phyloP scores from a whole-genome alignment of 2,113 vertebrate genomes.

The Oreochromis niloticus region DNA sequence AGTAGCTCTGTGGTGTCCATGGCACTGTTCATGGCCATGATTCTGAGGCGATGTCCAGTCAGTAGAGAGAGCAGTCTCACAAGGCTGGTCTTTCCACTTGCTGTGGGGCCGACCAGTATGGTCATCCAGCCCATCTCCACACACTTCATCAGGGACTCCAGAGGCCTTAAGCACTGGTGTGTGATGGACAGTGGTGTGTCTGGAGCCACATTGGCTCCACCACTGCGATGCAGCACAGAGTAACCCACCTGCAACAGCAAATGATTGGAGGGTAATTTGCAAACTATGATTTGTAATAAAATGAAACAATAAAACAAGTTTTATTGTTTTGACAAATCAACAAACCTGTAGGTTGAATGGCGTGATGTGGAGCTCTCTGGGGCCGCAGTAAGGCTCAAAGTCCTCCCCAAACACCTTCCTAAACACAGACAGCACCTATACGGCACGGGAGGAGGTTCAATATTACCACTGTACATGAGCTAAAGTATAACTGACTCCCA shows the following conservation, averaged over 20 bases:
- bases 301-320: not conserved
- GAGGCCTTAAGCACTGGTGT: constrained; percentile 82
- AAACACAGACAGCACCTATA: constrained; percentile 83
- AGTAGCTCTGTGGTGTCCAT: constrained; percentile 97
- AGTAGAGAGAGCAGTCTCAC: constrained; percentile 89
- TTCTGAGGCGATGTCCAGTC: constrained; percentile 83
- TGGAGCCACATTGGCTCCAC: constrained; percentile 66
- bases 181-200: constrained; percentile 82
- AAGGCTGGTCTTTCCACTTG: constrained; percentile 90
- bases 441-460: not conserved
- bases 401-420: constrained; percentile 81
- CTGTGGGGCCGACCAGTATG: constrained; percentile 88
- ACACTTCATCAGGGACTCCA: constrained; percentile 95
- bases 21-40: constrained; percentile 95
- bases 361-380: constrained; percentile 86
- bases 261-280: not conserved
- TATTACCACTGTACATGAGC: not conserved
- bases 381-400: constrained; percentile 78
- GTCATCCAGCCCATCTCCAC: constrained; percentile 97
- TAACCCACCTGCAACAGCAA: constrained; percentile 81
- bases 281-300: not conserved
- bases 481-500: not conserved
- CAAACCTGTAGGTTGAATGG: constrained; percentile 90
- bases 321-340: constrained; percentile 65
- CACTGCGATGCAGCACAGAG: constrained; percentile 85